Conservation (phyloP, 2,113 vertebrate species). For the Myotis brandtii region DNA sequence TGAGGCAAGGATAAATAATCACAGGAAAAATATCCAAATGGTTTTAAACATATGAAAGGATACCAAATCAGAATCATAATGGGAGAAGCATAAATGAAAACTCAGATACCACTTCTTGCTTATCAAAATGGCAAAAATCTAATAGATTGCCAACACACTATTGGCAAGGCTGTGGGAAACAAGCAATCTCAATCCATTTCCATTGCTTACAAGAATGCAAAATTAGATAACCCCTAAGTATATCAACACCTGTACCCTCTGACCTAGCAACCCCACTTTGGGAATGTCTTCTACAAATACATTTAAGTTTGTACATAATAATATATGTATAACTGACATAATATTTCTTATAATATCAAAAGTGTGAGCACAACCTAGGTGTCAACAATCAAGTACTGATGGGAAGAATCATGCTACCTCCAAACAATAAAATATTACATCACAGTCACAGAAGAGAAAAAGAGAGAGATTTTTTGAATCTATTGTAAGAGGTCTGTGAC, state of each 20-base stretch:
- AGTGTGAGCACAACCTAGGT: not conserved
- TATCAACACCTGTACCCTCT: not conserved
- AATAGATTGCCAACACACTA: not conserved
- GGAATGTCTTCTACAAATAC: not conserved
- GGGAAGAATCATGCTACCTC: not conserved
- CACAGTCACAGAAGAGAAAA: not conserved
- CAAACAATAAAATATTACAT: not conserved
- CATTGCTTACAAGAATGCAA: not conserved
- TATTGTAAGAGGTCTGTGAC: not conserved
- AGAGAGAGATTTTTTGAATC: not conserved
- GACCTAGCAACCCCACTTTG: not conserved
- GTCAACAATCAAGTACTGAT: not conserved
- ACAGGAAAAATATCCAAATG: conserved; percentile 44
- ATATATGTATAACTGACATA: not conserved
- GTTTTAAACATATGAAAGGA: conserved; percentile 33
- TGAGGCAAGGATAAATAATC: not conserved
- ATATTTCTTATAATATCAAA: not conserved
- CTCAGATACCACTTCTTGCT: not conserved
- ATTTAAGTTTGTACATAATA: not conserved
- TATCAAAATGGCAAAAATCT: not conserved
- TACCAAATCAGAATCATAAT: not conserved
- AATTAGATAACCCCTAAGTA: not conserved
- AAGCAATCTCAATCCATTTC: not conserved
- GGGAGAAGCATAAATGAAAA: not conserved
- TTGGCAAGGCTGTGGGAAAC: not conserved